phyloP scores from a whole-genome alignment of 2,113 vertebrate genomes.

The Ifrita kowaldi region DNA sequence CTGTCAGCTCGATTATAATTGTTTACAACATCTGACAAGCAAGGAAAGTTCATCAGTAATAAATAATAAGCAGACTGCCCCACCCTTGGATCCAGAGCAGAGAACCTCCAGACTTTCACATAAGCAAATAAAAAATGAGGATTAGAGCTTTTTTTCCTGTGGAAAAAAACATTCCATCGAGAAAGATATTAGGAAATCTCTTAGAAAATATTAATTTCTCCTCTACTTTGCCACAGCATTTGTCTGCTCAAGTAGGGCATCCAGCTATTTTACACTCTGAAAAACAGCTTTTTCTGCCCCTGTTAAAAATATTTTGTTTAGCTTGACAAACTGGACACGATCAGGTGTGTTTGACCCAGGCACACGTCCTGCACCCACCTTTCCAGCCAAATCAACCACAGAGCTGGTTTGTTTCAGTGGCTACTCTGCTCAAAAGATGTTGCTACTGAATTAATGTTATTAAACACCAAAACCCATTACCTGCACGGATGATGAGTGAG shows the following conservation, averaged over 20 bases:
- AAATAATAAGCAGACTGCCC: neutral
- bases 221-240: neutral
- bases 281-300: neutral
- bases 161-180: neutral
- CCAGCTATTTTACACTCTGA: neutral
- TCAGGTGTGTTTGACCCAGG: neutral
- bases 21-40: neutral
- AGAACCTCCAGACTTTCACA: neutral
- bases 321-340: neutral
- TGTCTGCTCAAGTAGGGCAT: neutral
- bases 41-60: neutral
- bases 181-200: neutral
- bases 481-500: neutral
- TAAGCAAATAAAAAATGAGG: neutral
- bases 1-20: neutral
- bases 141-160: neutral
- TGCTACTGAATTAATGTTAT: neutral
- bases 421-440: neutral
- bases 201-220: neutral
- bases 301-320: neutral
- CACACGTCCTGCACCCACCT: neutral
- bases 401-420: neutral
- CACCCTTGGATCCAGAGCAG: neutral
- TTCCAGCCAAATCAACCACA: neutral
- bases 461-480: neutral